Evolutionary conservation across 2,888 invertebrate species (phyloP).

Genomic region (Drosophila mulleri): DNA sequence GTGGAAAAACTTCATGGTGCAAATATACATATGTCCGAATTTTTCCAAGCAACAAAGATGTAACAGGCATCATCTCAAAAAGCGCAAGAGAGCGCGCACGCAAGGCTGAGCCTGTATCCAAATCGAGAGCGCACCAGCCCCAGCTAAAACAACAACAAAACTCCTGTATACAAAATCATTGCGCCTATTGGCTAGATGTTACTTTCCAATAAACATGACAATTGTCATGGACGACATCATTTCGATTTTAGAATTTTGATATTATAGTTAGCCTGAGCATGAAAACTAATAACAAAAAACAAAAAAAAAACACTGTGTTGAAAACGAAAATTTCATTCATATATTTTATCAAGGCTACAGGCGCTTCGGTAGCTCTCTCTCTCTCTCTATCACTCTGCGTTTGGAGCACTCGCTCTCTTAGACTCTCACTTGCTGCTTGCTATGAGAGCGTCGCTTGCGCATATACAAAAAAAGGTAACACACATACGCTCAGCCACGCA

Average conservation of each 20-base stretch:
- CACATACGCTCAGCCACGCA: constrained; percentile 35
- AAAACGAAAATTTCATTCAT: constrained; percentile 69
- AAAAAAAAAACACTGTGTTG: constrained; percentile 27
- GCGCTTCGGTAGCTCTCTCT: constrained; percentile 32
- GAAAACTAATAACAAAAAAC: constrained; percentile 20
- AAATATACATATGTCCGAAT: constrained; percentile 54
- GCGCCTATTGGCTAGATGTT: neutral
- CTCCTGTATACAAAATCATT: constrained; percentile 27
- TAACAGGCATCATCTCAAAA: constrained; percentile 58
- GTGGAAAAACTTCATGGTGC: constrained; percentile 72
- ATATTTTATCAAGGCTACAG: constrained; percentile 70
- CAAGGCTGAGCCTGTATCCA: constrained; percentile 45
- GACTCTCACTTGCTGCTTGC: constrained; percentile 48
- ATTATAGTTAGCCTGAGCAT: constrained; percentile 12
- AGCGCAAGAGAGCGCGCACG: constrained; percentile 30
- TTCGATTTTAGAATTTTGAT: neutral
- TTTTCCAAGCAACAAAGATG: constrained; percentile 77
- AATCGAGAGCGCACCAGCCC: constrained; percentile 40
- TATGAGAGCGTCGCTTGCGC: constrained; percentile 60
- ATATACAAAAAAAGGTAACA: constrained; percentile 64
- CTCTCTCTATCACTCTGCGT: constrained; percentile 23
- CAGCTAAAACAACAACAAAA: constrained; percentile 57
- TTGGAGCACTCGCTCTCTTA: constrained; percentile 31
- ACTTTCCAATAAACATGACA: neutral
- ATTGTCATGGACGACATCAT: neutral